Percentiles rank a stretch among this genome's conserved stretches.
These are phyloP conservation scores for Prorops nasuta DNA, from an alignment of 1,140 invertebrate species.

Conservation along the genomic window DNA sequence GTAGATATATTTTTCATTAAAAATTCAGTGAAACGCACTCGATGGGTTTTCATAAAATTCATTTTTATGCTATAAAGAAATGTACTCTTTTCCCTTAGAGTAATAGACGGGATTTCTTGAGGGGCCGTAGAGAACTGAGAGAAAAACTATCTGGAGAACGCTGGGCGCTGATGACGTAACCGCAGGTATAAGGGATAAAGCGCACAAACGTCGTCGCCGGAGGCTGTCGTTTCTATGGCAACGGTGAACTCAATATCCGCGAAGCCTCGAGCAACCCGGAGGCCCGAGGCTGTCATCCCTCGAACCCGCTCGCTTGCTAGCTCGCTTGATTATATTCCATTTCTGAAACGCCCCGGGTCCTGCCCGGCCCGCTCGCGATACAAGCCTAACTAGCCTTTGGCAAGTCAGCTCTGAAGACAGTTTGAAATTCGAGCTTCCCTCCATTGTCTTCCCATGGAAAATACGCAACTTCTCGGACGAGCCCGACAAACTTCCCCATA, in stretches of 20 bases:
- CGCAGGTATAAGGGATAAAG: conserved; percentile 53
- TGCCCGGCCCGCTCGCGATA: conserved; percentile 38
- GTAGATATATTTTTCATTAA: no score
- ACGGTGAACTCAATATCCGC: conserved; percentile 63
- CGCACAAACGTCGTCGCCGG: conserved; percentile 51
- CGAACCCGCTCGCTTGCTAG: conserved; percentile 33
- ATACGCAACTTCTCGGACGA: no score
- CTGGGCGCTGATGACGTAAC: conserved; percentile 48
- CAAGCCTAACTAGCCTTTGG: conserved; percentile 42
- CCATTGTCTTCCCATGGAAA: no score
- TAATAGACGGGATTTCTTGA: no score
- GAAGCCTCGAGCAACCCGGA: conserved; percentile 32
- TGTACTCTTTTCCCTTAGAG: no score
- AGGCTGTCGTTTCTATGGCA: conserved; percentile 58
- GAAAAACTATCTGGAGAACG: no score
- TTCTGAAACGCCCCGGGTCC: conserved; percentile 45
- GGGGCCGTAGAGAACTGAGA: no score
- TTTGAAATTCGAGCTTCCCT: conserved; percentile 45
- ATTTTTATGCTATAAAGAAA: no score
- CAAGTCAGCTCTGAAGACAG: conserved; percentile 43
- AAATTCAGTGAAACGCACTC: no score
- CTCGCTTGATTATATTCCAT: conserved; percentile 55
- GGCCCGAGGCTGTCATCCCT: conserved; percentile 53
- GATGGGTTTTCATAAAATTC: no score
- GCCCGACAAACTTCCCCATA: no score